Evolutionary conservation across 1,140 invertebrate species (phyloP).

Genomic region (Tribolium madens): DNA sequence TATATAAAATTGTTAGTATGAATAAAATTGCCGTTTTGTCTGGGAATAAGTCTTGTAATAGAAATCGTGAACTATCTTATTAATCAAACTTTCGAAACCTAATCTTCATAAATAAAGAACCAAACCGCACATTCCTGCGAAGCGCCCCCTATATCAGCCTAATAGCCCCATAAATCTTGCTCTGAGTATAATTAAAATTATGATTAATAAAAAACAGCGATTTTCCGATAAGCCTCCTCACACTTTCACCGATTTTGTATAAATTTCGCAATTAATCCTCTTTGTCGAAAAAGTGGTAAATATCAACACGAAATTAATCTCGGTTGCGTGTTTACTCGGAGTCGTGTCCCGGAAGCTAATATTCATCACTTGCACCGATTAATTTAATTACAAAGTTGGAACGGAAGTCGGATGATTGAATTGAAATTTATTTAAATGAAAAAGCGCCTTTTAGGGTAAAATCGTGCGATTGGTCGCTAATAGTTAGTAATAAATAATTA

Average conservation of each 20-base stretch:
- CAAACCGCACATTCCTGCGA: neutral
- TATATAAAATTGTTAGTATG: too few species aligned
- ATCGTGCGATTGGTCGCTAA: neutral
- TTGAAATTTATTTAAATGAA: conserved; percentile 28
- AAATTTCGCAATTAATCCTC: conserved; percentile 6
- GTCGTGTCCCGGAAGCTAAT: conserved; percentile 19
- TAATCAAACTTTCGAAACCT: conserved; percentile 23
- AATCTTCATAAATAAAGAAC: conserved; percentile 17
- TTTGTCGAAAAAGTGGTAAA: neutral
- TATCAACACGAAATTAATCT: conserved; percentile 26
- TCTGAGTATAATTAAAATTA: conserved; percentile 7
- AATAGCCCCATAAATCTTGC: conserved; percentile 4
- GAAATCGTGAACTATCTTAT: conserved; percentile 19
- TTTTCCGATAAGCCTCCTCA: conserved; percentile 20
- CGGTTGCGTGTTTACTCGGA: neutral
- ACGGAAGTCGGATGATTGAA: conserved; percentile 16
- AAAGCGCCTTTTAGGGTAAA: conserved; percentile 13
- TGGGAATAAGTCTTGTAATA: neutral
- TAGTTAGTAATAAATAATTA: conserved; percentile 16
- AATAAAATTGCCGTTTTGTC: too few species aligned
- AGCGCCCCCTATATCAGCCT: neutral
- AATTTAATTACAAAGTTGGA: conserved; percentile 12
- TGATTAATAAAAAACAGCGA: conserved; percentile 1
- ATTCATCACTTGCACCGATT: conserved; percentile 13
- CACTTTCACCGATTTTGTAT: conserved; percentile 13